Conservation (phyloP, 2,888 invertebrate genomes). For the Podotricha telesiphe region DNA sequence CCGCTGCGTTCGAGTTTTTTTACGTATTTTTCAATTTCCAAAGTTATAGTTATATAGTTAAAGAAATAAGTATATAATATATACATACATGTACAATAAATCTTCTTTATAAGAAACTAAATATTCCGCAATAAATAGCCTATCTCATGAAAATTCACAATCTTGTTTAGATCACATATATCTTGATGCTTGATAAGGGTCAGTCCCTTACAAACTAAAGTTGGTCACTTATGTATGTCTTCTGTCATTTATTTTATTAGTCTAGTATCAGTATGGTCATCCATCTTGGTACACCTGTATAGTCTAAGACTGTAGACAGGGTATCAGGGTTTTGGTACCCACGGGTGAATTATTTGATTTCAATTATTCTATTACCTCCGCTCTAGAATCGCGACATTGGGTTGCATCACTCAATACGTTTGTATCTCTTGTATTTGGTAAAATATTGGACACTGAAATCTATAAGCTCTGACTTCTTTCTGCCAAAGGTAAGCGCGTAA, state of each 20-base stretch:
- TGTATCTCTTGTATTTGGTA: too few relatives aligned
- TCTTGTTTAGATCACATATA: slow-evolving; percentile 3
- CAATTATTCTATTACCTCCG: background rate
- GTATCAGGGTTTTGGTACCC: background rate
- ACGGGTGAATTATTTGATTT: background rate
- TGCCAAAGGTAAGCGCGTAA: too few relatives aligned
- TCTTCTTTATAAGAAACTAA: background rate
- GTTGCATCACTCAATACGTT: too few relatives aligned
- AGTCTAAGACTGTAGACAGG: background rate
- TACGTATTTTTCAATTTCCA: too few relatives aligned
- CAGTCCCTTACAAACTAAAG: background rate
- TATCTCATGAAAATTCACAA: slow-evolving; percentile 21
- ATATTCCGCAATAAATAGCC: background rate
- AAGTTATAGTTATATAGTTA: too few relatives aligned
- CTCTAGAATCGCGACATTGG: too few relatives aligned
- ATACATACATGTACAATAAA: background rate
- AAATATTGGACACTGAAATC: too few relatives aligned
- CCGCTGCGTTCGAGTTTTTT: too few relatives aligned
- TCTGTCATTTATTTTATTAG: slow-evolving; percentile 5
- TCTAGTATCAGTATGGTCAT: background rate
- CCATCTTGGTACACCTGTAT: background rate
- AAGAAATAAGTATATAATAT: too few relatives aligned
- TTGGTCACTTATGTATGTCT: background rate
- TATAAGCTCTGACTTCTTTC: too few relatives aligned
- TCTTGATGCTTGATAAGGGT: slow-evolving; percentile 11